Conservation (phyloP, 2,888 invertebrate genomes). For the Mimas tiliae region DNA sequence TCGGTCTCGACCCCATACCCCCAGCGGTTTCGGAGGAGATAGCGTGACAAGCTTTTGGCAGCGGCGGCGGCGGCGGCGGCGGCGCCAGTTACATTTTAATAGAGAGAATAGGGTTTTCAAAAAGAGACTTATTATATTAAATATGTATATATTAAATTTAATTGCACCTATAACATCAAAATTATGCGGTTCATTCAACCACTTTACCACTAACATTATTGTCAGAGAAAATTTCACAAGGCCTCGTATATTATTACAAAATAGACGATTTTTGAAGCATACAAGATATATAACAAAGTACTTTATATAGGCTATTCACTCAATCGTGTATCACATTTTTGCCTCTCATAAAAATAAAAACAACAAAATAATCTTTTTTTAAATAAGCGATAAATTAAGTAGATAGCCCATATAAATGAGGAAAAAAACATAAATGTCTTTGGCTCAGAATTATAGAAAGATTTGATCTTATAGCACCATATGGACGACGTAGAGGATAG, state of each 20-base stretch:
- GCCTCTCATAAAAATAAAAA: slow-evolving; percentile 15
- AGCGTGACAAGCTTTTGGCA: too few species aligned
- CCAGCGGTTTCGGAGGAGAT: too few species aligned
- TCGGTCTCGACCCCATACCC: too few species aligned
- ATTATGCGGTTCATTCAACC: slow-evolving; percentile 51
- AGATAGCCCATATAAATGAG: slow-evolving; percentile 15
- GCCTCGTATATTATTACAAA: slow-evolving; percentile 54
- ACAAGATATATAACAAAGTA: slow-evolving; percentile 49
- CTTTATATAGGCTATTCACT: slow-evolving; percentile 33
- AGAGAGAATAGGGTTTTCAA: slow-evolving; percentile 1
- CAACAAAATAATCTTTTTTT: not conserved
- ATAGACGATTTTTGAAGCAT: slow-evolving; percentile 46
- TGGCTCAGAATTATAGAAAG: slow-evolving; percentile 74
- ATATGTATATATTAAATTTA: slow-evolving; percentile 79
- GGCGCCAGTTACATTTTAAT: too few species aligned
- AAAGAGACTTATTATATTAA: slow-evolving; percentile 26
- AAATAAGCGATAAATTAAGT: slow-evolving; percentile 16
- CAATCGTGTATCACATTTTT: not conserved
- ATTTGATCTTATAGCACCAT: slow-evolving; percentile 80
- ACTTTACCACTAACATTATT: slow-evolving; percentile 62
- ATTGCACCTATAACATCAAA: slow-evolving; percentile 80
- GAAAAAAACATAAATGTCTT: slow-evolving; percentile 56
- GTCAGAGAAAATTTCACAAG: slow-evolving; percentile 61
- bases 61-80: too few species aligned
- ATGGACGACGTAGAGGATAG: slow-evolving; percentile 59